Evolutionary conservation across 2,888 invertebrate genomes (phyloP), one percentile per base, ranked within the genome.

Genomic region (Odontocolon sp.): DNA sequence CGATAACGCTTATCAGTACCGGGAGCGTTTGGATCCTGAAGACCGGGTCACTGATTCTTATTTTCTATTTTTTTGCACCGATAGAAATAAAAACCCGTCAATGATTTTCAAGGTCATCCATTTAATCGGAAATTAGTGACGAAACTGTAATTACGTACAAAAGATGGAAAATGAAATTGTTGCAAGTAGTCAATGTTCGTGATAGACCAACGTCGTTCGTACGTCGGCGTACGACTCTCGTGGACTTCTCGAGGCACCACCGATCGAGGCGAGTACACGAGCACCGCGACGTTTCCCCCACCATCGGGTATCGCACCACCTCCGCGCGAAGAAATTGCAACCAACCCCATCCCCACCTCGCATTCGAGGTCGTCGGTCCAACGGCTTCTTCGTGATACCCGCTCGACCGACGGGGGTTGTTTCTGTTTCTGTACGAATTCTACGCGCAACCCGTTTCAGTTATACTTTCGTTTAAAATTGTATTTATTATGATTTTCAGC

Each of bases 181-280:
- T n/a, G 9, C 36, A 2, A n/a, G 36, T 36, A 8, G 36, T 36
- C n/a, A 3, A 38, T 31, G 14, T 18, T 36, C 33, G 33, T 18
- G 5, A 23, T n/a, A 11, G 36, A 38, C 28, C 54, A 23, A 26
- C 47, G 14, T 21, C 21, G 59, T 21, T 54, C 66, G 66, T 40
- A 57, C 69, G 31, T 59, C 45, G 50, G 36, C 47, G 54, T 61
- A 76, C 76, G 67, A 71, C 61, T 56, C 61, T 54, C 59, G 61
- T 70, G 50, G 36, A 64, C 75, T 54, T 75, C 26, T 68, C 70
- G 64, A 69, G 52, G 11, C 75, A 64, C 9, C 61, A 75, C 18
- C 63, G 50, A 14, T 38, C 36, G 63, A 64, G 52, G 52, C 64
- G 50, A 59, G 59, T 50, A 38, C 71, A 31, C 70, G 54, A 66